These are phyloP conservation scores for Steinernema carpocapsae DNA, from an alignment of 2,888 invertebrate genomes.

Conservation along the genomic window DNA sequence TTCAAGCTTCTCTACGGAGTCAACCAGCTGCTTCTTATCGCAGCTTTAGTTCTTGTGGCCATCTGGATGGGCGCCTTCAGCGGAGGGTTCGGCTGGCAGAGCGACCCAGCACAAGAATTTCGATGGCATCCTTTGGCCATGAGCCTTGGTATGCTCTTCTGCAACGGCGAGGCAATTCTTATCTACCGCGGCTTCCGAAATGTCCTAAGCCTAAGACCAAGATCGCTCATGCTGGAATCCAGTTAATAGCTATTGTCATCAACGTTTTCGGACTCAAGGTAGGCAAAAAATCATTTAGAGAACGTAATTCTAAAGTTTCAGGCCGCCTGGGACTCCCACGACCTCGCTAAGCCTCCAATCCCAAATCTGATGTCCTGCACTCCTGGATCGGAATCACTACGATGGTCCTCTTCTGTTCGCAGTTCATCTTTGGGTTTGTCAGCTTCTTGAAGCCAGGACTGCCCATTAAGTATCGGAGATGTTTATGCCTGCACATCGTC, in stretches of 20 bases:
- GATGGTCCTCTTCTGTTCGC: conserved; percentile 39
- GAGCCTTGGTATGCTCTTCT: conserved; percentile 42
- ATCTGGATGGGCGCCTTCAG: conserved; percentile 12
- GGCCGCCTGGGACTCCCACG: conserved; percentile 44
- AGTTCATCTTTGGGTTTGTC: conserved; percentile 42
- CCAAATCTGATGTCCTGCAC: conserved; percentile 40
- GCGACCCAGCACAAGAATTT: conserved; percentile 41
- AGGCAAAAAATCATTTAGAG: neutral
- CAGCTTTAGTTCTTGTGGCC: neutral
- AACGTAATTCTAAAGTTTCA: conserved; percentile 22
- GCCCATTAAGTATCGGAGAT: conserved; percentile 37
- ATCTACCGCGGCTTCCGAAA: conserved; percentile 45
- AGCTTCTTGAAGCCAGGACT: conserved; percentile 40
- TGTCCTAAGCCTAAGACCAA: conserved; percentile 41
- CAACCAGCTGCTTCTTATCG: conserved; percentile 8
- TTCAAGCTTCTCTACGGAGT: conserved; percentile 1
- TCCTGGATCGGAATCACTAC: conserved; percentile 47
- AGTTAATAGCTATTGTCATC: conserved; percentile 38
- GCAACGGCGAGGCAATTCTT: conserved; percentile 49
- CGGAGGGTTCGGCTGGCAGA: conserved; percentile 40
- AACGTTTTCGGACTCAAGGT: conserved; percentile 43
- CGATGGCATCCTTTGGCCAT: conserved; percentile 45
- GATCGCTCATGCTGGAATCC: conserved; percentile 39
- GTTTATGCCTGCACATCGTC: conserved; percentile 44
- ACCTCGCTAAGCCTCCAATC: conserved; percentile 40